Conservation (phyloP, 2,888 invertebrate genomes). For the Laothoe populi region DNA sequence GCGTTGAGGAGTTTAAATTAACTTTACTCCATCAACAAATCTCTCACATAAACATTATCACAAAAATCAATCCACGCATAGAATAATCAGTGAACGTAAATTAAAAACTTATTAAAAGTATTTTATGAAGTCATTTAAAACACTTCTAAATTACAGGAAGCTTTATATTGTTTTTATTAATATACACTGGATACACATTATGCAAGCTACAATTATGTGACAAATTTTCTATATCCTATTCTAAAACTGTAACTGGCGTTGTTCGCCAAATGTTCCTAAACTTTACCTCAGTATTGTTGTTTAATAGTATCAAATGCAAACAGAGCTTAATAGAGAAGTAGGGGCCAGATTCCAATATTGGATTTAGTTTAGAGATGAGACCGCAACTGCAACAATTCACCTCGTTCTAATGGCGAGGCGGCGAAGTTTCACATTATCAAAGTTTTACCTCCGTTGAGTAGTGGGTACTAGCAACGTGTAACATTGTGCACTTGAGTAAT, state of each 20-base stretch:
- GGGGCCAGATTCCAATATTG: slow-evolving; percentile 58
- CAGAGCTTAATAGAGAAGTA: slow-evolving; percentile 50
- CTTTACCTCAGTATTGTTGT: slow-evolving; percentile 2
- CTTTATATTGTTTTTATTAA: too few relatives aligned
- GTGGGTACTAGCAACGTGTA: slow-evolving; percentile 23
- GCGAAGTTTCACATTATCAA: slow-evolving; percentile 51
- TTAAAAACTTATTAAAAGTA: too few relatives aligned
- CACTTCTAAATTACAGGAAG: too few relatives aligned
- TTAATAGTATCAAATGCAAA: slow-evolving; percentile 42
- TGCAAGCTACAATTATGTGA: neutral
- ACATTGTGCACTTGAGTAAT: slow-evolving; percentile 41
- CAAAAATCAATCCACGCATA: too few relatives aligned
- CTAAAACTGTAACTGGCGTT: neutral
- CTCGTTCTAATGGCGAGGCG: slow-evolving; percentile 44
- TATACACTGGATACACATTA: too few relatives aligned
- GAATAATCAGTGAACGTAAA: too few relatives aligned
- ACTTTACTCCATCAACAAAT: too few relatives aligned
- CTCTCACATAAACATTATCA: too few relatives aligned
- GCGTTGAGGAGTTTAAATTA: too few relatives aligned
- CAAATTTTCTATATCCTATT: slow-evolving; percentile 1
- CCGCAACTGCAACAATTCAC: slow-evolving; percentile 58
- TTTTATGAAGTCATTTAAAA: too few relatives aligned
- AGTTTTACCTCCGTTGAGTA: slow-evolving; percentile 44
- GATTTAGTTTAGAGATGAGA: slow-evolving; percentile 57
- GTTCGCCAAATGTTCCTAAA: neutral